Percentiles rank a stretch among this genome's conserved stretches.
Evolutionary conservation across 2,113 vertebrate species (phyloP).

Genomic region (Elephas maximus): DNA sequence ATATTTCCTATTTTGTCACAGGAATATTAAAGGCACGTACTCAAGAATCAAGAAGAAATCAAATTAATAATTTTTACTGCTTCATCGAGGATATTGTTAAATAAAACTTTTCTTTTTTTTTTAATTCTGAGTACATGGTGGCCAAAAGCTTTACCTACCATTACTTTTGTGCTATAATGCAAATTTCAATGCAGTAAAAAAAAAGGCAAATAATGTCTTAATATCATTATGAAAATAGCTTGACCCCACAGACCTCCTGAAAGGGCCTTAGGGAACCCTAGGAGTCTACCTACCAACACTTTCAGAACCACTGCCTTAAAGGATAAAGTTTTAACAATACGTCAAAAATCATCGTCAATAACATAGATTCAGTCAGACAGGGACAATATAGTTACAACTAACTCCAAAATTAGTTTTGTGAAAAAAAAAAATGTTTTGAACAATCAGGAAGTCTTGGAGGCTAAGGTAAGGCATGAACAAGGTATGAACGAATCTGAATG

Average conservation of each 20-base stretch:
- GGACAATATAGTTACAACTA: background rate
- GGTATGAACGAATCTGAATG: background rate
- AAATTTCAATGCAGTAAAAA: background rate
- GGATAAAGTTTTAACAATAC: slow-evolving; percentile 13
- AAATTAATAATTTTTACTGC: slow-evolving; percentile 8
- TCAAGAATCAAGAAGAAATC: background rate
- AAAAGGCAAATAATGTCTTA: slow-evolving; percentile 33
- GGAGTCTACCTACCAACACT: background rate
- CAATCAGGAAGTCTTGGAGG: slow-evolving; percentile 1
- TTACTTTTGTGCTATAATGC: background rate
- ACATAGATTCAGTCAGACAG: background rate
- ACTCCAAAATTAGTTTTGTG: background rate
- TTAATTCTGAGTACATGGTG: background rate
- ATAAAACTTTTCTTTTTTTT: background rate
- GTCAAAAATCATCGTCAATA: background rate
- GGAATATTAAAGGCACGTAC: background rate
- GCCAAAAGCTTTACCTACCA: background rate
- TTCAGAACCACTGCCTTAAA: slow-evolving; percentile 22
- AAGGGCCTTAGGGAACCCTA: background rate
- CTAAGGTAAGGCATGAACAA: background rate
- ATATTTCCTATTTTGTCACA: background rate
- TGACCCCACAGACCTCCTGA: background rate
- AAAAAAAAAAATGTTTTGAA: background rate
- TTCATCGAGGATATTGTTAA: background rate
- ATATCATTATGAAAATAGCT: background rate